These are phyloP conservation scores for Papilio elwesi DNA, from an alignment of 2,888 invertebrate species.

Conservation along the genomic window DNA sequence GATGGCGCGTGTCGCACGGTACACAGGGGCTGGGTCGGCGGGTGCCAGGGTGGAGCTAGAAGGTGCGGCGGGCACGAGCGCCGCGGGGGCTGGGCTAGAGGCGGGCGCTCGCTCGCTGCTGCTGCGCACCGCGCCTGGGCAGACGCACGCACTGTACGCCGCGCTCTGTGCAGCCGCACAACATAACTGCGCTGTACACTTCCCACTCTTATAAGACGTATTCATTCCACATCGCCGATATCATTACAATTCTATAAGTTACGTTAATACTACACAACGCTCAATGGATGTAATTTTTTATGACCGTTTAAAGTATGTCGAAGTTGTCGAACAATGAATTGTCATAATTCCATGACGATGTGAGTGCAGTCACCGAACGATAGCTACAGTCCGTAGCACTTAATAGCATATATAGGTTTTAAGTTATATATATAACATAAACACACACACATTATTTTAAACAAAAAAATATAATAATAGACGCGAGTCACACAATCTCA, in stretches of 20 bases:
- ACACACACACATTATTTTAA: no score
- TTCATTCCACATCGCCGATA: no score
- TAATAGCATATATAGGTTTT: neutral
- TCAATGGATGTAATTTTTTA: neutral
- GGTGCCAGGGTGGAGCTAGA: neutral
- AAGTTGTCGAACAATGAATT: neutral
- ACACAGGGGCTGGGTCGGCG: conserved; percentile 62
- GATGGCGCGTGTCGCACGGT: conserved; percentile 75
- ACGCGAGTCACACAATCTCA: no score
- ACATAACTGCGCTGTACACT: conserved; percentile 63
- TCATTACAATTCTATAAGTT: no score
- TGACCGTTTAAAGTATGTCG: no score
- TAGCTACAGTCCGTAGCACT: neutral
- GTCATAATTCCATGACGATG: neutral
- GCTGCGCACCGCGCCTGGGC: conserved; percentile 56
- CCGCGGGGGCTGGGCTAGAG: conserved; percentile 14
- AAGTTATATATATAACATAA: conserved; percentile 1
- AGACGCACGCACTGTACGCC: conserved; percentile 60
- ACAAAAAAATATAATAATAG: no score
- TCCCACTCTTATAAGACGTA: conserved; percentile 57
- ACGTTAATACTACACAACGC: neutral
- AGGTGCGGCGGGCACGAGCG: conserved; percentile 28
- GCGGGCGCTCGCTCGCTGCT: conserved; percentile 54
- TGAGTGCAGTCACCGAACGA: neutral
- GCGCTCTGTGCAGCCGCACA: conserved; percentile 60